phyloP scores from a whole-genome alignment of 2,797 vertebrate species.

The Pelochelys cantorii region DNA sequence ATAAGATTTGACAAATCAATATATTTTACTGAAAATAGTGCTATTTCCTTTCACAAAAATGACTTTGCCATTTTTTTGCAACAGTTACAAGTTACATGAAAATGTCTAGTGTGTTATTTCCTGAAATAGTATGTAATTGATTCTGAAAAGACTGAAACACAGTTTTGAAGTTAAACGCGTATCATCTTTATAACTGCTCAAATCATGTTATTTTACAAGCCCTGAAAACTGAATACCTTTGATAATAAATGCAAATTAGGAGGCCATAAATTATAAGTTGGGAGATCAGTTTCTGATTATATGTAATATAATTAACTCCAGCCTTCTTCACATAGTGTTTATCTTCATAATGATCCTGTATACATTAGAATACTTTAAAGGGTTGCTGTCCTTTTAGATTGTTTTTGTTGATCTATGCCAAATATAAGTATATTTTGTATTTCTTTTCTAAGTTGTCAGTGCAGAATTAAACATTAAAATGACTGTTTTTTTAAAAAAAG shows the following conservation, averaged over 20 bases:
- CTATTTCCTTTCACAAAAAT: slow-evolving; percentile 56
- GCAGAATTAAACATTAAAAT: slow-evolving; percentile 20
- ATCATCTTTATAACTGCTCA: slow-evolving; percentile 75
- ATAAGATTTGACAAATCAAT: neutral
- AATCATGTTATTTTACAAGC: slow-evolving; percentile 79
- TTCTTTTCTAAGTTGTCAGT: neutral
- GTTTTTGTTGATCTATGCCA: neutral
- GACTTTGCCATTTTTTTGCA: slow-evolving; percentile 40
- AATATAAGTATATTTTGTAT: neutral
- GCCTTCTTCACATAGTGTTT: slow-evolving; percentile 72
- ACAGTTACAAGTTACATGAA: slow-evolving; percentile 44
- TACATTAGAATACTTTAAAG: slow-evolving; percentile 67
- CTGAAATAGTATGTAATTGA: slow-evolving; percentile 68
- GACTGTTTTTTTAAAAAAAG: neutral
- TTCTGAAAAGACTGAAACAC: slow-evolving; percentile 61
- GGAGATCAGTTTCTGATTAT: slow-evolving; percentile 79
- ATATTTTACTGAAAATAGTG: neutral
- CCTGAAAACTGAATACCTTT: slow-evolving; percentile 84
- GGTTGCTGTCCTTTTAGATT: neutral
- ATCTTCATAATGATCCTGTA: slow-evolving; percentile 72
- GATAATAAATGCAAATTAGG: slow-evolving; percentile 86
- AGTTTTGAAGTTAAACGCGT: slow-evolving; percentile 74
- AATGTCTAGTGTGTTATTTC: slow-evolving; percentile 67
- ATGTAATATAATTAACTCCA: slow-evolving; percentile 76
- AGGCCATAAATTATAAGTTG: slow-evolving; percentile 85